phyloP scores from a whole-genome alignment of 2,888 invertebrate species.

The Drosophila gaucha region DNA sequence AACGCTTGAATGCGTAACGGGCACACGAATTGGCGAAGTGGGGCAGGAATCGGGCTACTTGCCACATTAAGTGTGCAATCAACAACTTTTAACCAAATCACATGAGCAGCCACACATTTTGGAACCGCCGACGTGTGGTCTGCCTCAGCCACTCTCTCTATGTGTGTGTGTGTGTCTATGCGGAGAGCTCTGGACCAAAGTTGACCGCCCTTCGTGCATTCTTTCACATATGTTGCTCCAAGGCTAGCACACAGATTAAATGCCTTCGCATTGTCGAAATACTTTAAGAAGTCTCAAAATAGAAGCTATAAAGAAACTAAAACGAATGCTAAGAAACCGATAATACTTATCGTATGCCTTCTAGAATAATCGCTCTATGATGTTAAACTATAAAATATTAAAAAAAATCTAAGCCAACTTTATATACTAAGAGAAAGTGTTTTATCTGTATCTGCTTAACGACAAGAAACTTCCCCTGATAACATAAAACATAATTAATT shows the following conservation, averaged over 20 bases:
- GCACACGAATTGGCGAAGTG: slow-evolving; percentile 19
- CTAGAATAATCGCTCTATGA: too few species aligned
- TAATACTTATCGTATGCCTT: too few species aligned
- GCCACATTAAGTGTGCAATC: slow-evolving; percentile 72
- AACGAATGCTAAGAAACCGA: too few species aligned
- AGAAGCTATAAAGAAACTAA: neutral
- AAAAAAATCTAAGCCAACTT: too few species aligned
- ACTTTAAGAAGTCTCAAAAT: neutral
- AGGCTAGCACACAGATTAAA: neutral
- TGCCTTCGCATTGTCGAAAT: neutral
- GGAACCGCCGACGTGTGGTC: slow-evolving; percentile 14
- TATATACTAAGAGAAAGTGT: too few species aligned
- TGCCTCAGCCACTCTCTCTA: neutral
- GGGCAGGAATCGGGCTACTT: neutral
- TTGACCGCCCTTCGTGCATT: slow-evolving; percentile 13
- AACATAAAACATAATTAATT: too few species aligned
- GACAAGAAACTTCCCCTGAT: too few species aligned
- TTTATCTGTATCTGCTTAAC: too few species aligned
- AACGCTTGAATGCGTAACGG: slow-evolving; percentile 62
- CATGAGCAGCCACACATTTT: slow-evolving; percentile 32
- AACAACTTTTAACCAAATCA: slow-evolving; percentile 63
- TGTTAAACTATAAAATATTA: too few species aligned
- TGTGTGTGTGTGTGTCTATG: neutral
- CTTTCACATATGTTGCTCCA: neutral
- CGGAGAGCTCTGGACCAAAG: neutral